Evolutionary conservation across 2,888 invertebrate genomes (phyloP), one percentile per base, ranked within the genome.

Genomic region (Augochlorella aurata): DNA sequence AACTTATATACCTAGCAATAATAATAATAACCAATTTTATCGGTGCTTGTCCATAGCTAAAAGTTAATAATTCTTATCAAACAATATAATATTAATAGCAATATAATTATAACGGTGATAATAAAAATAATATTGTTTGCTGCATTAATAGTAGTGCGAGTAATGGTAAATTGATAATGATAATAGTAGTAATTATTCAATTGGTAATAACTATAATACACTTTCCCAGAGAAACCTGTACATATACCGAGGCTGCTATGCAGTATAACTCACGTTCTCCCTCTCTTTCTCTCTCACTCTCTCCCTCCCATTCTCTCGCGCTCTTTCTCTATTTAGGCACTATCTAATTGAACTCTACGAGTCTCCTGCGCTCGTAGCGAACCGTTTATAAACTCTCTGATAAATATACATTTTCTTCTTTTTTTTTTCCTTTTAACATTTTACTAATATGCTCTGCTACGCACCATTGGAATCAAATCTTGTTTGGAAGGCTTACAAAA

Each of bases 401-500:
- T 87, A 89, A 85, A 87, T 86, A 87, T 86, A 88, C 79, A 89
- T 78, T 82, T 74, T 77, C 75, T 75, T 73, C 75, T 74, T 71
- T 67, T 45, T 74, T 73, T 68, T 76, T 50, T 80, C 49, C 77
- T 69, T 70, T 71, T 66, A 72, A 83, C 49, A 74, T 77, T 83
- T 81, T 72, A 58, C 78, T 78, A 77, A 76, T 84, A 85, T 73
- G 79, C 70, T 82, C 74, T 52, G 74, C 77, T 86, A 89, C 89
- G 91, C 91, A 91, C 91, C 91, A 90, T 91, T 89, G 88, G 86
- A 89, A 89, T 90, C 85, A 81, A 86, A 84, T 84, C 70, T 38
- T 71, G 76, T 69, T 75, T 79, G 84, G 81, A 86, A 84, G 81
- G 79, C 71, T 80, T 79, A 71, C 52, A 66, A 74, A 61, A n/a